Base-by-base conservation (phyloP, 2,888 invertebrate genomes). In the Rhamphomyia laevipes region DNA sequence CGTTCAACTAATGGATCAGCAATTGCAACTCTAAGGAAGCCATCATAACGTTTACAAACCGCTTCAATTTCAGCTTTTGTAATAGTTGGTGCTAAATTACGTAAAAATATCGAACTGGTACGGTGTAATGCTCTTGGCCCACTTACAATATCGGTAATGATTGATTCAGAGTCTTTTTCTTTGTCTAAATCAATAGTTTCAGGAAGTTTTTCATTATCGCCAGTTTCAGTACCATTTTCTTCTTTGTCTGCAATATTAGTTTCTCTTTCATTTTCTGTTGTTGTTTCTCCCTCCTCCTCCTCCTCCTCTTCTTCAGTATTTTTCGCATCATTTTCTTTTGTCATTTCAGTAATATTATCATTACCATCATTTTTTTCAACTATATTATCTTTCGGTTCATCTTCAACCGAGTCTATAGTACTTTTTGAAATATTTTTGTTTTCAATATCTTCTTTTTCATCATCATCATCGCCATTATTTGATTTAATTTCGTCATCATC, bases 1-100 rank as follows among this genome's bases (percentile, higher is more conserved):
- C 96, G 78, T 65, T 99, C 99, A 0, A 94, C 90, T 62, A 94
- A 81, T 0, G 99, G 97, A 72, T 99, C 99, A 1, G 97, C 95
- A 48, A 99, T 78, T 1, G 96, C 95, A 12, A 97, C 92, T 46
- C 99, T 80, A 51, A 97, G 73, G 68, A 92, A 99, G 0, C 97
- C 99, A 27, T 87, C 86, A 61, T 89, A 94, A 42, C 86, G 85
- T 63, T 86, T 86, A 68, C 93, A 94, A 74, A 95, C 87, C 31
- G 88, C 84, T 75, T 97, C 97, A 6, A 99, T 89, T 75, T 99
- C 99, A 45, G 90, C 87, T 62, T 92, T 91, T 0, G 96, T 96
- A 50, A 97, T 93, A 2, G 90, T 86, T 0, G 99, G 95, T 1
- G 96, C 92, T 50, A 99, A 77, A 70, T 96, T 97, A 43, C 97